Conservation (phyloP, 2,113 vertebrate species). For the Alouatta palliata region DNA sequence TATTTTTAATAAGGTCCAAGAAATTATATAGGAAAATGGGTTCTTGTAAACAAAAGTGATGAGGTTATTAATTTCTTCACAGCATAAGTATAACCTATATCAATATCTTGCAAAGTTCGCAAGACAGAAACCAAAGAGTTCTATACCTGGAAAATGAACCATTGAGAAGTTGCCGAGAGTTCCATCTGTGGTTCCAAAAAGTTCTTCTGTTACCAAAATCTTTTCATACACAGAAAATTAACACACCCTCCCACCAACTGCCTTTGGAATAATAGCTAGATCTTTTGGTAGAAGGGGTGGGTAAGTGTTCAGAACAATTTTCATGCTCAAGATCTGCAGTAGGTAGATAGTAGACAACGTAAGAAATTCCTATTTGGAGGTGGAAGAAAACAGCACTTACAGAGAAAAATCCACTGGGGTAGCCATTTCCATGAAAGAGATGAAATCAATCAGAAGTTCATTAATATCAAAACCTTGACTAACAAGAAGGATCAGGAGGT, state of each 20-base stretch:
- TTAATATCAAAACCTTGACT: neutral
- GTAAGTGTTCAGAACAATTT: neutral
- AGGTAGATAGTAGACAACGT: neutral
- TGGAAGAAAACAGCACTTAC: neutral
- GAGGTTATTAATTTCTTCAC: constrained; percentile 21
- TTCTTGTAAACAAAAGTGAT: neutral
- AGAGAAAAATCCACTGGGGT: neutral
- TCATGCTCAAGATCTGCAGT: neutral
- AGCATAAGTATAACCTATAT: constrained; percentile 54
- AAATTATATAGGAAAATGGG: neutral
- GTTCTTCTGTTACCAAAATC: neutral
- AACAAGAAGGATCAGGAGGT: neutral
- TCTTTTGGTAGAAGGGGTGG: neutral
- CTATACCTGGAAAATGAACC: constrained; percentile 58
- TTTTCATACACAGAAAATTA: neutral
- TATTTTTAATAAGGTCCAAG: constrained; percentile 39
- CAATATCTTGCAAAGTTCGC: constrained; percentile 10
- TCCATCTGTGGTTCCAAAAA: constrained; percentile 66
- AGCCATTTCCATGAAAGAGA: neutral
- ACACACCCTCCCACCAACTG: neutral
- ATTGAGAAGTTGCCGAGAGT: constrained; percentile 12
- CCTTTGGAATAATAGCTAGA: neutral
- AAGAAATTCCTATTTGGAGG: neutral
- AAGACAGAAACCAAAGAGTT: constrained; percentile 25
- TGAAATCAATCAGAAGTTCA: neutral